Conservation (phyloP, 2,113 vertebrate species). For the Lepisosteus osseus region DNA sequence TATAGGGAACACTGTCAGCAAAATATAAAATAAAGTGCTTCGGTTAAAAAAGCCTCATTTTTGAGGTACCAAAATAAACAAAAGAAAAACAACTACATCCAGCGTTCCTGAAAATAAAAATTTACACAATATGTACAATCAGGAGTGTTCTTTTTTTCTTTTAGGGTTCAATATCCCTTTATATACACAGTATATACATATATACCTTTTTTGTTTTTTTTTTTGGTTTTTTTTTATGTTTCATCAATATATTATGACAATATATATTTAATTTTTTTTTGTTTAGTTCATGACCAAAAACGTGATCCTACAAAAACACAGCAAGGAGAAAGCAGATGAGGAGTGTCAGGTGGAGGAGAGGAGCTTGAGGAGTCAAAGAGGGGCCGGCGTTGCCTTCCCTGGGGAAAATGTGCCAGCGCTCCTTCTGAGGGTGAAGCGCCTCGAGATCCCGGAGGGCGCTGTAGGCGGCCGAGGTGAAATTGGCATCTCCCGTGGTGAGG, state of each 20-base stretch:
- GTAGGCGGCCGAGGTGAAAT: conserved; percentile 87
- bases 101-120: conserved; percentile 67
- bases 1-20: conserved; percentile 63
- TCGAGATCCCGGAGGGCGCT: conserved; percentile 88
- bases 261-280: conserved; percentile 68
- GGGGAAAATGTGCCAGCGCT: conserved; percentile 89
- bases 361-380: conserved; percentile 14
- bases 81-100: conserved; percentile 65
- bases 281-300: conserved; percentile 41
- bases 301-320: conserved; percentile 57
- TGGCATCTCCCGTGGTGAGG: conserved; percentile 90
- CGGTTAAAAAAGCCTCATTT: conserved; percentile 67
- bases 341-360: conserved; percentile 49
- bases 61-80: conserved; percentile 66
- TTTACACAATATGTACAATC: conserved; percentile 73
- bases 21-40: conserved; percentile 95
- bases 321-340: conserved; percentile 52
- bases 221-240: conserved; percentile 3
- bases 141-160: conserved; percentile 42
- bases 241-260: conserved; percentile 79
- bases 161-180: conserved; percentile 55
- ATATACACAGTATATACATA: conserved; percentile 82
- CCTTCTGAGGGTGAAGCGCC: conserved; percentile 80
- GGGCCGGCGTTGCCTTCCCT: conserved; percentile 22
- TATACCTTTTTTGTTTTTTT: conserved; percentile 52